Percentiles rank a stretch among this genome's conserved stretches.
Conservation (phyloP, 2,113 vertebrate species). For the Coturnix japonica region DNA sequence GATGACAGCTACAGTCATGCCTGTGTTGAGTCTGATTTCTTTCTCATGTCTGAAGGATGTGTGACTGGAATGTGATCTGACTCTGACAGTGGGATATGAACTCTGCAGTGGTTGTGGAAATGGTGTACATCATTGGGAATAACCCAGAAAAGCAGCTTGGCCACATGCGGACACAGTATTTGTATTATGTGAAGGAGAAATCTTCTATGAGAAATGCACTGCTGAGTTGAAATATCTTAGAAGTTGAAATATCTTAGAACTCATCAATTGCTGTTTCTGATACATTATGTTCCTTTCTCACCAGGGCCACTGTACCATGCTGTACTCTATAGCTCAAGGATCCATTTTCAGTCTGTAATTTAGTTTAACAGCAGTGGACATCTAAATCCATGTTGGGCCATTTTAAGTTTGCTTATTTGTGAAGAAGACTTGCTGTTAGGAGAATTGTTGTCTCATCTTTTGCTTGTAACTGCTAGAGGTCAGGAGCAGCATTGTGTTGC, state of each 20-base stretch:
- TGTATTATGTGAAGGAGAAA: not conserved
- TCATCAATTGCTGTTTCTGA: not conserved
- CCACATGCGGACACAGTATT: not conserved
- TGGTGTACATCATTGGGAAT: not conserved
- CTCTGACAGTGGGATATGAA: not conserved
- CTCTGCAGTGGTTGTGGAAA: not conserved
- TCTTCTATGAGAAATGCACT: not conserved
- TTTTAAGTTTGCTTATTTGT: not conserved
- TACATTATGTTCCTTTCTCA: not conserved
- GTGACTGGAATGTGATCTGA: conserved; percentile 5
- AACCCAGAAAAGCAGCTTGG: not conserved
- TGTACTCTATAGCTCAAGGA: not conserved
- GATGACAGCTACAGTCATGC: not conserved
- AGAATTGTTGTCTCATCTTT: not conserved
- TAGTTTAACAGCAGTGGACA: not conserved
- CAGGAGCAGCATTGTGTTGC: not conserved
- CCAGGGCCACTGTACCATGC: not conserved
- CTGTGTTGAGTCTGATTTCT: conserved; percentile 6
- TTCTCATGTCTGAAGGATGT: conserved; percentile 1
- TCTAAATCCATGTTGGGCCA: not conserved
- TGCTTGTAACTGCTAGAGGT: not conserved
- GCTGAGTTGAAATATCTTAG: not conserved
- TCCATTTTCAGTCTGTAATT: not conserved
- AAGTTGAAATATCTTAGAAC: not conserved
- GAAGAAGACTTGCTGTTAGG: accelerated